A percentile compares a stretch with the other conserved stretches of the same genome.
Conservation (phyloP, 2,888 invertebrate species). For the Acleris laterana region DNA sequence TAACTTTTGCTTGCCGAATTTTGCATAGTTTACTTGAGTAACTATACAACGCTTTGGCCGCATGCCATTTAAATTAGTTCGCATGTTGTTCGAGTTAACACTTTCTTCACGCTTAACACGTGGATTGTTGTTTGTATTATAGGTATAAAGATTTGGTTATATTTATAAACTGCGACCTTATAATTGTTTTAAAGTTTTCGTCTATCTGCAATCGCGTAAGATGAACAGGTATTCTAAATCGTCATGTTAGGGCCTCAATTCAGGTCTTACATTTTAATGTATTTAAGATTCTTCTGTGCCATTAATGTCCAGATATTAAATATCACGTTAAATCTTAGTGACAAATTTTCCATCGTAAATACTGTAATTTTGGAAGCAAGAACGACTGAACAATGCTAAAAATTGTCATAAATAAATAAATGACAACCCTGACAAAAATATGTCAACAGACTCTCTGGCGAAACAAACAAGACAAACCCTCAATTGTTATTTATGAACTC, state of each 20-base stretch:
- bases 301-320: too few relatives aligned
- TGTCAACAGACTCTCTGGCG: background rate
- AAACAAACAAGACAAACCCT: conserved; percentile 10
- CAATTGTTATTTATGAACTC: conserved; percentile 25
- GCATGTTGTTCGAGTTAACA: conserved; percentile 10
- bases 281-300: too few relatives aligned
- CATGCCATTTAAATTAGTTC: conserved; percentile 15
- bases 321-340: too few relatives aligned
- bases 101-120: background rate
- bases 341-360: too few relatives aligned
- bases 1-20: conserved; percentile 16
- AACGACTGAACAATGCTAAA: background rate
- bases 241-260: too few relatives aligned
- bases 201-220: too few relatives aligned
- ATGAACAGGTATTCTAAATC: too few relatives aligned
- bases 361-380: background rate
- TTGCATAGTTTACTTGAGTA: conserved; percentile 22
- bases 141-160: background rate
- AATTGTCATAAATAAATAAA: background rate
- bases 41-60: conserved; percentile 15
- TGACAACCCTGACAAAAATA: conserved; percentile 4
- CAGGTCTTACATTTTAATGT: too few relatives aligned
- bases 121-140: background rate
- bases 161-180: too few relatives aligned
- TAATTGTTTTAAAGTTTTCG: too few relatives aligned